Evolutionary conservation across 2,888 invertebrate species (phyloP).

Genomic region (Pollenia labialis): DNA sequence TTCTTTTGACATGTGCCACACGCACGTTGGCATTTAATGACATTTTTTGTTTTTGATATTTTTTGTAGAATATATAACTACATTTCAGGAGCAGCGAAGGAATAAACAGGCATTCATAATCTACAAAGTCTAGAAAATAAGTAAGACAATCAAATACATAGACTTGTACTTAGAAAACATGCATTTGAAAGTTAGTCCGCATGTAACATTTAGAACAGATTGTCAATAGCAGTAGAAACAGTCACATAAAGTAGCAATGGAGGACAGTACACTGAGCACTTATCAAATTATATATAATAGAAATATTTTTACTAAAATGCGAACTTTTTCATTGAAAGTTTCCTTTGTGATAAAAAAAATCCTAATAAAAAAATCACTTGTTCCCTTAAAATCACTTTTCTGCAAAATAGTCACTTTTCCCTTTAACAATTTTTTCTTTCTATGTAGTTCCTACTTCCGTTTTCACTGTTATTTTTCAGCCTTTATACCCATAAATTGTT

Average conservation of each 20-base stretch:
- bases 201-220: constrained; percentile 14
- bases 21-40: constrained; percentile 61
- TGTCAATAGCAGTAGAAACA: constrained; percentile 34
- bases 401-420: too few species aligned
- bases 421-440: too few species aligned
- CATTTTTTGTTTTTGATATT: constrained; percentile 19
- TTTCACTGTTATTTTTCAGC: not conserved
- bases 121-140: constrained; percentile 16
- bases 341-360: too few species aligned
- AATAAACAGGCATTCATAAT: constrained; percentile 10
- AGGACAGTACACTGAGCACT: not conserved
- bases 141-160: not conserved
- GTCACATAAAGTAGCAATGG: not conserved
- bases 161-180: constrained; percentile 1
- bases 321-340: too few species aligned
- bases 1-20: constrained; percentile 72
- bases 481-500: constrained; percentile 41
- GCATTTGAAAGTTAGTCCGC: constrained; percentile 9
- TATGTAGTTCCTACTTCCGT: too few species aligned
- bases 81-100: not conserved
- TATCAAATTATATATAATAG: too few species aligned
- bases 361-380: too few species aligned
- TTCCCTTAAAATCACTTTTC: too few species aligned
- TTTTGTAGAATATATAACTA: constrained; percentile 10
- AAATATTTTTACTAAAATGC: too few species aligned